phyloP scores from a whole-genome alignment of 2,888 invertebrate genomes.

The Tachina lurida region DNA sequence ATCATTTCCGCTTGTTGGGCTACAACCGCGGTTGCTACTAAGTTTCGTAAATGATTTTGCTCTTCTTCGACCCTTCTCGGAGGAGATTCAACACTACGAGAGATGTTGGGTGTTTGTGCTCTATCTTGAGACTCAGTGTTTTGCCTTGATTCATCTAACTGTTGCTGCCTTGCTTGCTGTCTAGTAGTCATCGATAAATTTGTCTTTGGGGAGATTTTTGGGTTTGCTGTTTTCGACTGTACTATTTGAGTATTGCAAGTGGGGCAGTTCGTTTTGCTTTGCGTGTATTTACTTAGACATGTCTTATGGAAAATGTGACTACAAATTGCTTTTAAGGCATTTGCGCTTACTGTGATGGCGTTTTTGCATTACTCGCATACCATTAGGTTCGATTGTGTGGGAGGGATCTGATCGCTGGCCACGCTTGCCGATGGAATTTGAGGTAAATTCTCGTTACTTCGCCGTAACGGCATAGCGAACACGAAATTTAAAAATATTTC shows the following conservation, averaged over 20 bases:
- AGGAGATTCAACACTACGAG: not conserved
- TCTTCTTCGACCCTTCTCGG: too few species aligned
- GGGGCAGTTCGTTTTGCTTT: not conserved
- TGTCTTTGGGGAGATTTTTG: too few species aligned
- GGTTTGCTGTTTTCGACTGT: not conserved
- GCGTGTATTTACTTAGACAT: not conserved
- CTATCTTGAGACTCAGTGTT: too few species aligned
- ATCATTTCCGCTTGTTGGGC: conserved; percentile 33
- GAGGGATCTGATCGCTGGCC: too few species aligned
- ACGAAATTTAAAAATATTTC: too few species aligned
- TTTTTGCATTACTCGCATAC: not conserved
- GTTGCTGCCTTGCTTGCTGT: too few species aligned
- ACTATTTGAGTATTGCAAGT: not conserved
- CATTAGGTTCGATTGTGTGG: not conserved
- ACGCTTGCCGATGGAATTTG: too few species aligned
- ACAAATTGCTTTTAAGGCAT: not conserved
- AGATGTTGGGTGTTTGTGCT: not conserved
- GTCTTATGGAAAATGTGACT: not conserved
- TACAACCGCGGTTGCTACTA: conserved; percentile 22
- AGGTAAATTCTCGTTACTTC: too few species aligned
- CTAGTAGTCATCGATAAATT: too few species aligned
- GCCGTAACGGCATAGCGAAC: too few species aligned
- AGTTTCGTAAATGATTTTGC: not conserved
- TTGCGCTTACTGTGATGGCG: not conserved
- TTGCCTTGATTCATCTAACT: too few species aligned